phyloP scores from a whole-genome alignment of 2,113 vertebrate genomes.

The Myxocyprinus asiaticus region DNA sequence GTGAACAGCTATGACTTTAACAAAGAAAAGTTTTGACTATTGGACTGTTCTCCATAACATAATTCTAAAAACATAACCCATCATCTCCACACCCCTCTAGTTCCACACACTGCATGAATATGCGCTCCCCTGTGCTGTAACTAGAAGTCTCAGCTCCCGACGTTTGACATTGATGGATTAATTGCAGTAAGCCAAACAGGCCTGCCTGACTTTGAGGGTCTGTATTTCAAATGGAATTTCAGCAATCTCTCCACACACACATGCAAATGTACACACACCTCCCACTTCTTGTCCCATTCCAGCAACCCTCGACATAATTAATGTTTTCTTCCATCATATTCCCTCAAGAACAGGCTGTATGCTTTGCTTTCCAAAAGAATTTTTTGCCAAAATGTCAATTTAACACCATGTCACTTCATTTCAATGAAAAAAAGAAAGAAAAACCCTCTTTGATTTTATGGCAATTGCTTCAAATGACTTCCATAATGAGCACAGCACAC shows the following conservation, averaged over 20 bases:
- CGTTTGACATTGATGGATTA: constrained; percentile 58
- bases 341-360: constrained; percentile 57
- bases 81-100: no score
- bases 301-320: constrained; percentile 58
- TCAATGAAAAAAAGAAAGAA: constrained; percentile 55
- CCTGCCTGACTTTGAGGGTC: constrained; percentile 56
- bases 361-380: constrained; percentile 53
- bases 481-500: constrained; percentile 44
- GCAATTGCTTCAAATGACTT: constrained; percentile 64
- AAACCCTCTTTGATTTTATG: constrained; percentile 53
- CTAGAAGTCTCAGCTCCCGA: constrained; percentile 39
- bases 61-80: no score
- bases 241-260: constrained; percentile 18
- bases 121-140: constrained; percentile 26
- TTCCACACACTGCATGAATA: no score
- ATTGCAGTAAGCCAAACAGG: constrained; percentile 55
- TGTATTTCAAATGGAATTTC: constrained; percentile 55
- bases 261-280: constrained; percentile 33
- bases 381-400: constrained; percentile 66
- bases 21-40: no score
- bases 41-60: no score
- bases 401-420: constrained; percentile 51
- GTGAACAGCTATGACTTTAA: no score
- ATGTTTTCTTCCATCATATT: constrained; percentile 65
- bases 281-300: constrained; percentile 34